Conservation (phyloP, 1,140 invertebrate genomes). For the Drosophila parabipectinata region DNA sequence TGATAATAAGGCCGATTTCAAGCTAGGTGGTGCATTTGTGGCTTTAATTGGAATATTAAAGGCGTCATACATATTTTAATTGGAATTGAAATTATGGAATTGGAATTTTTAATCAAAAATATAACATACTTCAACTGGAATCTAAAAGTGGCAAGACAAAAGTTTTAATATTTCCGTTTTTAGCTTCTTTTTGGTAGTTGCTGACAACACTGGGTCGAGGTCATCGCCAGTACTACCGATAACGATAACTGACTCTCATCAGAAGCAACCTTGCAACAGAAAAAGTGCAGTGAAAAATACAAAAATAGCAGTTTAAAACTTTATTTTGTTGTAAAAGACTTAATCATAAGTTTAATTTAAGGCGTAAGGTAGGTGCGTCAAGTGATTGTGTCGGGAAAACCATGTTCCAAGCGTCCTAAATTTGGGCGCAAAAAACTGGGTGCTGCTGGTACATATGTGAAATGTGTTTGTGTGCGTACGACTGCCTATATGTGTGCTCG, state of each 20-base stretch:
- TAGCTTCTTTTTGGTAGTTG: not conserved
- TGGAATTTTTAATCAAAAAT: no score
- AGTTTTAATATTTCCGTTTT: no score
- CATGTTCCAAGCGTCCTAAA: slow-evolving; percentile 17
- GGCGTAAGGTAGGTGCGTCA: slow-evolving; percentile 57
- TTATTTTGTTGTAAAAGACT: slow-evolving; percentile 54
- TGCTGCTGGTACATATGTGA: slow-evolving; percentile 30
- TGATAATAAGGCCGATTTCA: not conserved
- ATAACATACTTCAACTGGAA: no score
- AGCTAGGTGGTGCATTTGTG: not conserved
- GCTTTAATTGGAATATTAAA: no score
- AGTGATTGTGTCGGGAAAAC: slow-evolving; percentile 13
- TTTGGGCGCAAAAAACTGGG: slow-evolving; percentile 57
- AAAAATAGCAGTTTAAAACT: slow-evolving; percentile 66
- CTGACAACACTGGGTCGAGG: slow-evolving; percentile 2
- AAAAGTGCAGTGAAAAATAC: slow-evolving; percentile 77
- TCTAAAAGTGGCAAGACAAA: no score
- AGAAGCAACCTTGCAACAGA: slow-evolving; percentile 72
- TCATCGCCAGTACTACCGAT: slow-evolving; percentile 14
- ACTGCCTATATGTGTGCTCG: slow-evolving; percentile 12
- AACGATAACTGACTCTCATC: slow-evolving; percentile 44
- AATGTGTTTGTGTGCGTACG: slow-evolving; percentile 20
- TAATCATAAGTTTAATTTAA: slow-evolving; percentile 68
- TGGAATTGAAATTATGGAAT: no score
- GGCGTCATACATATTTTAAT: no score